phyloP scores from a whole-genome alignment of 2,113 vertebrate genomes.

The Setophaga coronata region DNA sequence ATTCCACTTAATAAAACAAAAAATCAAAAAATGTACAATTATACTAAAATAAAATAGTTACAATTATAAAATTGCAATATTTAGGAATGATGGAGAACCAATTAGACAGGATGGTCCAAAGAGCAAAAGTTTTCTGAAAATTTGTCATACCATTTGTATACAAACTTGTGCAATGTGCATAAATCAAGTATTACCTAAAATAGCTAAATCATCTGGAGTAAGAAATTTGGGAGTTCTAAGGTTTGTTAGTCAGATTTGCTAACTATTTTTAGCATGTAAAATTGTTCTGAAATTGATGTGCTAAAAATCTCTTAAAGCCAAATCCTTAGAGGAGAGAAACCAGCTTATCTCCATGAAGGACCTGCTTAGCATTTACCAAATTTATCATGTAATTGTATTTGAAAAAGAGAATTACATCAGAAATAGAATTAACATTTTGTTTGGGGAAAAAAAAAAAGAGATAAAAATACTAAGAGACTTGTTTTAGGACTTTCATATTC shows the following conservation, averaged over 20 bases:
- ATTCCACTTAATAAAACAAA: neutral
- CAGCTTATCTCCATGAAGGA: neutral
- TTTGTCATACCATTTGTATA: neutral
- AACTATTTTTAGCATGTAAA: neutral
- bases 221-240: neutral
- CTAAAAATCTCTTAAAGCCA: neutral
- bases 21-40: neutral
- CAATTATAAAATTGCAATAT: neutral
- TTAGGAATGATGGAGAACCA: neutral
- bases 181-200: neutral
- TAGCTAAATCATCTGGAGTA: neutral
- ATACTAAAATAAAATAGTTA: neutral
- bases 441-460: neutral
- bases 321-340: neutral
- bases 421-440: neutral
- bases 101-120: neutral
- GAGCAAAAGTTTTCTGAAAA: neutral
- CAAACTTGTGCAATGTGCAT: neutral
- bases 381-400: neutral
- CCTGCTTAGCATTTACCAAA: neutral
- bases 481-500: neutral
- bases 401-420: neutral
- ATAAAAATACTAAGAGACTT: neutral
- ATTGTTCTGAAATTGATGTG: neutral
- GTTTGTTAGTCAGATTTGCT: neutral